Conservation (phyloP, 2,113 vertebrate species). For the Neotragus moschatus region DNA sequence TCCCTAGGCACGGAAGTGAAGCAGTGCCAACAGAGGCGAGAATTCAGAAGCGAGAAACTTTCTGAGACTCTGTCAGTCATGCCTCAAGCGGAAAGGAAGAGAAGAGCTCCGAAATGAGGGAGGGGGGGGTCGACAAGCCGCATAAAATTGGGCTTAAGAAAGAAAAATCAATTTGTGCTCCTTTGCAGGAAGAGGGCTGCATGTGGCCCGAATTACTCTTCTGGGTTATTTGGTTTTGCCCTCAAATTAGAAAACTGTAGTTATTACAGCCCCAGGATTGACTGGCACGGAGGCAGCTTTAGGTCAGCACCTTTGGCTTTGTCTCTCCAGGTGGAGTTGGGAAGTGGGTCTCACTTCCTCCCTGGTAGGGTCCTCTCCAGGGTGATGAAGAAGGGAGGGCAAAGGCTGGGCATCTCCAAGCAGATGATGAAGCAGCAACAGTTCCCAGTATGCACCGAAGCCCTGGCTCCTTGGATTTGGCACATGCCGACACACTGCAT, state of each 20-base stretch:
- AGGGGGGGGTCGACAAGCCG: neutral
- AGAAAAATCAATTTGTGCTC: constrained; percentile 16
- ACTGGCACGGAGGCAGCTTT: neutral
- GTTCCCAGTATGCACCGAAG: rapidly evolving
- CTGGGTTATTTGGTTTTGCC: constrained; percentile 37
- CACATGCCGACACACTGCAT: rapidly evolving
- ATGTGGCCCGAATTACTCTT: neutral
- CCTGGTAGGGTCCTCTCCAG: neutral
- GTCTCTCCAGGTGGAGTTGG: neutral
- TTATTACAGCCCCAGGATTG: constrained; percentile 34
- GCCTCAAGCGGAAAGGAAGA: neutral
- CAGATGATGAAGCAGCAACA: neutral
- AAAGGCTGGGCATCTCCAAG: neutral
- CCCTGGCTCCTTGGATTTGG: neutral
- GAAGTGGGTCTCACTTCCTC: neutral
- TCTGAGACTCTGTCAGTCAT: neutral
- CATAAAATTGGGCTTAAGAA: constrained; percentile 5
- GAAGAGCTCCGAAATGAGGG: neutral
- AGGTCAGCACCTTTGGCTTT: neutral
- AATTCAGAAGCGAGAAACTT: neutral
- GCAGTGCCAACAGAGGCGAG: rapidly evolving
- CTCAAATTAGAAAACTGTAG: constrained; percentile 61
- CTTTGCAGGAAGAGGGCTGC: neutral
- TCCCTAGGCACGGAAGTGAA: neutral
- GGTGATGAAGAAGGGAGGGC: neutral